phyloP scores from a whole-genome alignment of 2,888 invertebrate genomes.

The Plemyria rubiginata region DNA sequence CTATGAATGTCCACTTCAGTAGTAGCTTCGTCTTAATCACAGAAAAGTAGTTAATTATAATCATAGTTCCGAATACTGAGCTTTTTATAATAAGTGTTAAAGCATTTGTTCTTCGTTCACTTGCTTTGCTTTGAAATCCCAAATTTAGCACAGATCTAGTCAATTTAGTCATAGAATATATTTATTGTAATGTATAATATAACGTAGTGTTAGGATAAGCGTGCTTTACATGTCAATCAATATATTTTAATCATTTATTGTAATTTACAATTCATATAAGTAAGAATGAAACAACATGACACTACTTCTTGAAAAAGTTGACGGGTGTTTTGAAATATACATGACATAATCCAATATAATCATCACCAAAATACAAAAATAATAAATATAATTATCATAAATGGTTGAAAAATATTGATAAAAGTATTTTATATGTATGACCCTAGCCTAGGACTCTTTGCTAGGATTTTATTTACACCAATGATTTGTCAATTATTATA shows the following conservation, averaged over 20 bases:
- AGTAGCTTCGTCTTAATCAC: conserved; percentile 5
- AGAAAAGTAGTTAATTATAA: conserved; percentile 26
- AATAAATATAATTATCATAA: conserved; percentile 2
- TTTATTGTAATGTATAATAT: conserved; percentile 47
- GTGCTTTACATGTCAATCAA: conserved; percentile 31
- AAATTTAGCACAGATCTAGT: conserved; percentile 64
- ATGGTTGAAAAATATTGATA: conserved; percentile 38
- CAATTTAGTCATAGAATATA: conserved; percentile 60
- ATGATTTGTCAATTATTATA: conserved; percentile 79
- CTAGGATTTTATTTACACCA: conserved; percentile 70
- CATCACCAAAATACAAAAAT: too few relatives aligned
- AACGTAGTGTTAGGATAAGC: conserved; percentile 32
- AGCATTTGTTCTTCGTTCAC: conserved; percentile 48
- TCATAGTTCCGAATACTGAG: conserved; percentile 43
- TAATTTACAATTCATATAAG: too few relatives aligned
- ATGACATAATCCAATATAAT: too few relatives aligned
- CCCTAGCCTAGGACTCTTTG: conserved; percentile 56
- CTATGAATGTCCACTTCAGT: conserved; percentile 11
- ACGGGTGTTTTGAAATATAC: too few relatives aligned
- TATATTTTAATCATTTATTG: conserved; percentile 33
- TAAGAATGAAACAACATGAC: neutral
- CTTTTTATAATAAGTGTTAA: conserved; percentile 45
- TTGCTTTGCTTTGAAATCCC: conserved; percentile 54
- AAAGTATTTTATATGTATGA: conserved; percentile 46
- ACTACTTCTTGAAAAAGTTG: too few relatives aligned